Base-by-base conservation (phyloP, 2,888 invertebrate genomes). In the Xestia sexstrigata region DNA sequence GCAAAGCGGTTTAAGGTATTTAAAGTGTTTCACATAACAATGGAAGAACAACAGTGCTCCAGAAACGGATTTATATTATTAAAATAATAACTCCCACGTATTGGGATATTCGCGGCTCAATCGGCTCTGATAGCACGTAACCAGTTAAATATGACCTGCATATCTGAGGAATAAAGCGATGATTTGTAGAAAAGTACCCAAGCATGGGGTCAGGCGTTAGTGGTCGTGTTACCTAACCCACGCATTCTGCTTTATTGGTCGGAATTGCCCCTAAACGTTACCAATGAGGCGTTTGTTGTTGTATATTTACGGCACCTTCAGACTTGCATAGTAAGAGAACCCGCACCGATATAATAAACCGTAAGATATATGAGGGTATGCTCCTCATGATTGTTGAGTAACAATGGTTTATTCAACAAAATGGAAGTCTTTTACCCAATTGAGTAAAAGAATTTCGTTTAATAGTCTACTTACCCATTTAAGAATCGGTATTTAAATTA, bases 211-310 rank as follows among this genome's bases (percentile, higher is more conserved):
- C 95, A 89, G 78, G 72, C 52, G 83, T 85, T 84, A 86, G 88
- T 95, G 95, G 95, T 91, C 91, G 88, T 89, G 89, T 92, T 93
- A 89, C 88, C 83, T 92, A 84, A 90, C 96, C 96, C 94, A 96
- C 96, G 95, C 95, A 89, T 88, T 87, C 91, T 93, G 92, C 94
- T 96, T 96, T 96, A 96, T 96, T 95, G 96, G 94, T 91, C 92
- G 91, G 93, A 96, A 96, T 96, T 96, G 95, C 94, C 91, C 94
- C 94, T 96, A 96, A 96, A 96, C 94, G 96, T 93, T 96, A 94
- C 95, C 95, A 96, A 95, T 95, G 96, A 95, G 94, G 91, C 94
- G 93, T 94, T 94, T 94, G 94, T 95, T 95, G 94, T 91, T 93
- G 94, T 95, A 92, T 95, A 96, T 96, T 96, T 96, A 96, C 94